A percentile compares a stretch with the other conserved stretches of the same genome.
These are phyloP conservation scores for Ormia ochracea DNA, from an alignment of 2,888 invertebrate genomes.

Conservation along the genomic window DNA sequence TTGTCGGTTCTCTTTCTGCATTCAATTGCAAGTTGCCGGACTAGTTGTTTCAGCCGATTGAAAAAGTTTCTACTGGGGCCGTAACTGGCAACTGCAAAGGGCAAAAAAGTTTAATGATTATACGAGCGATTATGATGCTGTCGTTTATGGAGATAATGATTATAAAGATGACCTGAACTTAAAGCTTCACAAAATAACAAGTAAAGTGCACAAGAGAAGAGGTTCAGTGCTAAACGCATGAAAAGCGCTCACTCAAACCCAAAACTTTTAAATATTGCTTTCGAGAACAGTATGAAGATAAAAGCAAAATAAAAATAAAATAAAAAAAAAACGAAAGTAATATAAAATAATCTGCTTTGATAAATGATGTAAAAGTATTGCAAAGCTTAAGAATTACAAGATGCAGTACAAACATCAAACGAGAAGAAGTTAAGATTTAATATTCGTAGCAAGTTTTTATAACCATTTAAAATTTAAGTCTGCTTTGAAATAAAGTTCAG, in stretches of 20 bases:
- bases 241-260: conserved; percentile 5
- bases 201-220: neutral
- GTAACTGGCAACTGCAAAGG: neutral
- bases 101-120: neutral
- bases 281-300: neutral
- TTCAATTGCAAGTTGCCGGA: no score
- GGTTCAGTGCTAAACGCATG: neutral
- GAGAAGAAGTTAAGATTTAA: neutral
- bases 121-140: conserved; percentile 6
- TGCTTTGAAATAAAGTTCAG: no score
- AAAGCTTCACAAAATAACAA: neutral
- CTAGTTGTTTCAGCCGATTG: no score
- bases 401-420: neutral
- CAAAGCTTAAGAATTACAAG: neutral
- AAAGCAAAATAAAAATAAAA: neutral
- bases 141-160: conserved; percentile 23
- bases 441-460: neutral
- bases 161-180: conserved; percentile 29
- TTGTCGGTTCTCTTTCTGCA: no score
- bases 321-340: neutral
- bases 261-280: conserved; percentile 26
- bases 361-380: conserved; percentile 26
- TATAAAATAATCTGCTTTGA: conserved; percentile 13
- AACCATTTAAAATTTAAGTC: no score
- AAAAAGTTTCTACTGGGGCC: neutral